These are phyloP conservation scores for Crocodylus rhombifer DNA, from an alignment of 2,797 vertebrate species.

Conservation along the genomic window DNA sequence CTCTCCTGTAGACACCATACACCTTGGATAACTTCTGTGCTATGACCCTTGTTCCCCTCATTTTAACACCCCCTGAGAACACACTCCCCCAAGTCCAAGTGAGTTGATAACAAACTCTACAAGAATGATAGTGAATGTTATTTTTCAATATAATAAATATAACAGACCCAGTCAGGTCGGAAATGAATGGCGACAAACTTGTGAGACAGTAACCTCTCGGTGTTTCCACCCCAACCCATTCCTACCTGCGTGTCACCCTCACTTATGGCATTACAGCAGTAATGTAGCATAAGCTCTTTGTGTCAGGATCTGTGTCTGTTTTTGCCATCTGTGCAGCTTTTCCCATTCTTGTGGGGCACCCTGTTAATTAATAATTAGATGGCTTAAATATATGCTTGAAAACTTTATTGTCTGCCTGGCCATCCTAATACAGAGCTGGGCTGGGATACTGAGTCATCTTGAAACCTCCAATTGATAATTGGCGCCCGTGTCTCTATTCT, in stretches of 20 bases:
- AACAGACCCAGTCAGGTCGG: not conserved
- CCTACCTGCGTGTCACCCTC: not conserved
- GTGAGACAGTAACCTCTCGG: not conserved
- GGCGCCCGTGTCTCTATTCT: not conserved
- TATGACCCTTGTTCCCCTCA: not conserved
- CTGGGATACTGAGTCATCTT: not conserved
- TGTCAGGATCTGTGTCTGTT: not conserved
- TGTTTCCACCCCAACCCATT: not conserved
- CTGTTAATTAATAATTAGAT: not conserved
- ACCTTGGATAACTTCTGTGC: not conserved
- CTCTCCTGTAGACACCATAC: not conserved
- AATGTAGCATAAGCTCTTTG: not conserved
- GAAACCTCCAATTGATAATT: not conserved
- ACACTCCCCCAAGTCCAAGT: slow-evolving; percentile 15
- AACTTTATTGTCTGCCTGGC: not conserved
- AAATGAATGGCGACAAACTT: not conserved
- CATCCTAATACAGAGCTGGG: not conserved
- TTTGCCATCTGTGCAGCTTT: not conserved
- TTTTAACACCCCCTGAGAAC: not conserved
- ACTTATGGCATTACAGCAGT: not conserved
- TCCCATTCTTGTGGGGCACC: not conserved
- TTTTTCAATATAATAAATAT: not conserved
- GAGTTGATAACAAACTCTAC: not conserved
- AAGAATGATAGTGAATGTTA: not conserved
- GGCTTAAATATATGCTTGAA: not conserved